phyloP scores from a whole-genome alignment of 2,113 vertebrate genomes.

The Carollia perspicillata region DNA sequence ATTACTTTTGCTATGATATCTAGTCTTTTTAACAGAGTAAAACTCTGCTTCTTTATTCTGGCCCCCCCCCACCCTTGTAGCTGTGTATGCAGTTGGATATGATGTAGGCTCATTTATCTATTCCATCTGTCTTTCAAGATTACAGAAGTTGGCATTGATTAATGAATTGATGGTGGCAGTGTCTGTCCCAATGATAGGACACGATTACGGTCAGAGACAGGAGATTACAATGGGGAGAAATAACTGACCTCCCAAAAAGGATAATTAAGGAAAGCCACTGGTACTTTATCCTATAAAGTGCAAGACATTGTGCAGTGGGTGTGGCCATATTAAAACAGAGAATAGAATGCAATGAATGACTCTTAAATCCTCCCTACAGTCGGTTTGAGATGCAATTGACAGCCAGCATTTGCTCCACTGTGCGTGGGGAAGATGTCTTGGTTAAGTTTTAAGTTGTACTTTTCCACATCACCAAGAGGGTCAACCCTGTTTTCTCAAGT shows the following conservation, averaged over 20 bases:
- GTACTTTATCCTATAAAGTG: neutral
- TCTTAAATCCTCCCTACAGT: neutral
- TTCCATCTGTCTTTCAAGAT: neutral
- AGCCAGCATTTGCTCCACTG: neutral
- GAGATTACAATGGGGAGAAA: neutral
- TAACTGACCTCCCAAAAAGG: neutral
- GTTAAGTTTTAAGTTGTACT: neutral
- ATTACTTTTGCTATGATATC: neutral
- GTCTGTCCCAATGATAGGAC: neutral
- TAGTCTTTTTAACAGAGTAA: neutral
- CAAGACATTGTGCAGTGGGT: neutral
- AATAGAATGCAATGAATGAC: neutral
- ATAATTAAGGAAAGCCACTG: neutral
- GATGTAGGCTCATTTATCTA: neutral
- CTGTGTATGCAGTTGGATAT: neutral
- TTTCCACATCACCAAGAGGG: constrained; percentile 25
- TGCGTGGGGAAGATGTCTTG: neutral
- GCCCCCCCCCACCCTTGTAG: neutral
- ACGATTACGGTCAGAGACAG: neutral
- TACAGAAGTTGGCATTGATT: neutral
- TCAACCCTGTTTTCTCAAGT: constrained; percentile 56
- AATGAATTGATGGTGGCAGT: neutral
- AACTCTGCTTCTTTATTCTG: neutral
- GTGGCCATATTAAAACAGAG: neutral
- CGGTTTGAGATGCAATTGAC: neutral